Evolutionary conservation across 1,140 invertebrate species (phyloP), one percentile per base, ranked within the genome.

Genomic region (Pseudomyrmex cubaensis): DNA sequence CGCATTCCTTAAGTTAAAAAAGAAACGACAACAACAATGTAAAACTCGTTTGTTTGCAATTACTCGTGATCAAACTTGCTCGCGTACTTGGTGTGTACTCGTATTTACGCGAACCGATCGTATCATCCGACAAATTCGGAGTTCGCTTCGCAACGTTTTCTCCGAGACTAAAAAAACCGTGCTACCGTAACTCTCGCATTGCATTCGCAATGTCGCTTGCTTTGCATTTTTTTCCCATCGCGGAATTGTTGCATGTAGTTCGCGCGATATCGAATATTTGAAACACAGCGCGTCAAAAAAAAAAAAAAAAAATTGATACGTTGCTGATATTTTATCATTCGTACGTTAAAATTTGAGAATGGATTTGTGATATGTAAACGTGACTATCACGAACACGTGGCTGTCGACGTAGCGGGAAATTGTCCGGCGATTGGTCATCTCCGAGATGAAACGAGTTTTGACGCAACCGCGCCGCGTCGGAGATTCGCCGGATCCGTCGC

Each of bases 401-500:
- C 13, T n/a, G 44, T 63, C 9, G 20, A 61, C 15, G 25, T 17
- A 63, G 67, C 7, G 69, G 22, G n/a, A 75, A 75, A 75, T 75
- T 75, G 35, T 15, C 62, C 46, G 73, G 35, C 5, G 35, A 35
- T 35, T 50, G 15, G 35, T 35, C 25, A 35, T 10, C 59, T 9
- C 46, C 10, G 44, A 50, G 57, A 75, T 75, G 50, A 75, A 75
- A 50, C 5, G 73, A 63, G 20, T 63, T 75, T 75, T 63, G 73
- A 63, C 44, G 48, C 59, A 20, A 74, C 56, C 62, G 54, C 17
- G 17, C 17, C 25, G 25, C 25, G 25, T 25, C 25, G 13, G 54
- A 35, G 56, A 74, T 62, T 62, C 56, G 72, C 56, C 12, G 61
- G 59, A 48, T 59, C 57, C 73, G 59, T 22, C 46, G 59, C 46